Percentiles rank a stretch among this genome's conserved stretches.
phyloP scores from a whole-genome alignment of 2,888 invertebrate species.

The Lepidochrysops patricia region DNA sequence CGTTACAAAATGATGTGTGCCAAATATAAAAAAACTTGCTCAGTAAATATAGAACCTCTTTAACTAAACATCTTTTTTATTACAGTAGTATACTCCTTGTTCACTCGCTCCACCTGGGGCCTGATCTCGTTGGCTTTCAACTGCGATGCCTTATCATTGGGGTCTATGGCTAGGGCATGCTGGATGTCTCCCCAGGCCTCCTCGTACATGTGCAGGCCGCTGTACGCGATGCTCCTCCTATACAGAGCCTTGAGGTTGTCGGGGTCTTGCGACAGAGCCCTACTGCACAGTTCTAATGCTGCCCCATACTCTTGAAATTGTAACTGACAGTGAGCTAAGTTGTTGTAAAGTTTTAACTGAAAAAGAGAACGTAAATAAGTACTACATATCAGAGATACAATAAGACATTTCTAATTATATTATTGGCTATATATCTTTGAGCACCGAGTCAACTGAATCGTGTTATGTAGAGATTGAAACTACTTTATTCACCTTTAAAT shows the following conservation, averaged over 20 bases:
- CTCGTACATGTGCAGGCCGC: constrained; percentile 77
- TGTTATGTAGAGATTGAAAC: not conserved
- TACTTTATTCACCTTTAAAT: constrained; percentile 56
- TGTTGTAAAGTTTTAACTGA: constrained; percentile 82
- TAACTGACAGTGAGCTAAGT: constrained; percentile 87
- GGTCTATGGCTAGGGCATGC: constrained; percentile 73
- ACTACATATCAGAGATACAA: not conserved
- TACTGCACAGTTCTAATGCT: constrained; percentile 80
- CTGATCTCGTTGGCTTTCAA: constrained; percentile 74
- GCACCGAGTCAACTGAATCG: not conserved
- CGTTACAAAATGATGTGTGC: not conserved
- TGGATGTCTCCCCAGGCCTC: constrained; percentile 77
- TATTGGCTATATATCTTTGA: not conserved
- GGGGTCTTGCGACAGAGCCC: constrained; percentile 83
- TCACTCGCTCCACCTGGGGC: constrained; percentile 73
- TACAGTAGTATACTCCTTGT: constrained; percentile 73
- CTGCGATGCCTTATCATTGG: constrained; percentile 77
- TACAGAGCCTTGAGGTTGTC: constrained; percentile 92
- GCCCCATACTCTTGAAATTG: constrained; percentile 78
- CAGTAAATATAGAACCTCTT: constrained; percentile 15
- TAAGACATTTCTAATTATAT: not conserved
- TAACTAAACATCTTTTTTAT: constrained; percentile 74
- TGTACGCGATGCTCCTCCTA: constrained; percentile 85
- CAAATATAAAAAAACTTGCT: not conserved
- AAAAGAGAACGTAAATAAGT: not conserved